Base-by-base conservation (phyloP, 2,797 vertebrate species). In the Sebastes baramenuke region DNA sequence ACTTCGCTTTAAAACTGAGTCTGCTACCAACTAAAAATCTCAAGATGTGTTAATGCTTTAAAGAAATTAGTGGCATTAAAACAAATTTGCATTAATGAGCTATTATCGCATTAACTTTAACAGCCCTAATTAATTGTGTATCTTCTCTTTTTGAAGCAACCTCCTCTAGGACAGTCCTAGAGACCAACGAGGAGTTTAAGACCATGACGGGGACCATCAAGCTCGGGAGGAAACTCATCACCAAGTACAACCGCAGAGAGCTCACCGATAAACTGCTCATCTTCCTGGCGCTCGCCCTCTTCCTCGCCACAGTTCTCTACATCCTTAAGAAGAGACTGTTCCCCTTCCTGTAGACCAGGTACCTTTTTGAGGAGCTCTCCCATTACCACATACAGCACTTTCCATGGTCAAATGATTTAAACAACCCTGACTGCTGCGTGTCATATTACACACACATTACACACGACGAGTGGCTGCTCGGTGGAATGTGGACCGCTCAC, bases 311-410 rank as follows among this genome's bases (percentile, higher is more conserved):
- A 0, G 97, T 99, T 27, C 96, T 99, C 75, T 99, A 99, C 88
- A 99, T 99, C 84, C 91, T 99, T 16, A 99, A 99, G 87, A 99
- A 99, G 94, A 97, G 98, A 86, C 96, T 99, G 1, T 99, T 99
- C 80, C 98, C 98, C 0, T 99, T 99, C 90, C 88, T 99, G 64
- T 98, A 94, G 91, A 82, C 59, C 77, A 82, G 73, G 68, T 80
- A 77, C 69, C 68, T 38, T 49, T 29, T 14, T 16, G 58, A 83
- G 49, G 56, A 83, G 25, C 60, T 60, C 66, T 61, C 25, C 49
- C 22, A 7, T 74, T 24, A 52, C 67, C 67, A 36, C 73, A 54
- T 13, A 58, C 75, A 70, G 25, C 14, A 12, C 64, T 54, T 49
- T 80, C 75, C 59, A 6, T 22, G 24, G 24, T 73, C 67, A 66